Evolutionary conservation across 2,888 invertebrate genomes (phyloP), one percentile per base, ranked within the genome.

Genomic region (Drosophila testacea): DNA sequence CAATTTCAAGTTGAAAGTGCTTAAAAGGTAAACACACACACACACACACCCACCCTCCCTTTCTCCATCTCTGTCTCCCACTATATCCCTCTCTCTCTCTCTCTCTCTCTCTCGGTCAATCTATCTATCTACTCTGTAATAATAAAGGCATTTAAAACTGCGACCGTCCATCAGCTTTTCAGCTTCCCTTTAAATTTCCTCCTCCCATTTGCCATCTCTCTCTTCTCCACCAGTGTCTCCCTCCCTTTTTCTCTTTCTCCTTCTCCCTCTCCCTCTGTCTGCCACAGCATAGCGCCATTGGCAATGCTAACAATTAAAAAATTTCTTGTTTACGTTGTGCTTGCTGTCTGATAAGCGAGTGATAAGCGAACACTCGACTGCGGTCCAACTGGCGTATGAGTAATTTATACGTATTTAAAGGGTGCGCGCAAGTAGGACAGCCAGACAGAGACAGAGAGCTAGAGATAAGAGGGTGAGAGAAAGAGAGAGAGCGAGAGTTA

Each of bases 241-340:
- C 44, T 32, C 39, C 30, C 22, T 11, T 38, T 46, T 30, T 9
- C 6, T 9, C 30, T 39, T n/a, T n/a, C n/a, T n/a, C n/a, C n/a
- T n/a, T n/a, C 44, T 32, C 39, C 16, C 44, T 16, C 54, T 28
- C 27, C 3, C 36, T 44, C 16, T 10, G 22, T 50, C 46, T 4
- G 28, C 38, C 32, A 32, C 13, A 34, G n/a, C 28, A 7, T 22
- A n/a, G 22, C 13, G 30, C 36, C 44, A 65, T 62, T 70, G 71
- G 56, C 71, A 76, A 52, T 77, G 63, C 64, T 9, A 68, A 79
- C 68, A 78, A 76, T 76, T 79, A 79, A 57, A 52, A 73, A 61
- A 65, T 38, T 47, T 68, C 56, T 72, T 74, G 68, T 76, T 76
- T 65, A 62, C 69, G 16, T 10, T 36, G 54, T 46, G 78, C 60